Evolutionary conservation across 2,888 invertebrate genomes (phyloP), one percentile per base, ranked within the genome.

Genomic region (Steinernema scapterisci): DNA sequence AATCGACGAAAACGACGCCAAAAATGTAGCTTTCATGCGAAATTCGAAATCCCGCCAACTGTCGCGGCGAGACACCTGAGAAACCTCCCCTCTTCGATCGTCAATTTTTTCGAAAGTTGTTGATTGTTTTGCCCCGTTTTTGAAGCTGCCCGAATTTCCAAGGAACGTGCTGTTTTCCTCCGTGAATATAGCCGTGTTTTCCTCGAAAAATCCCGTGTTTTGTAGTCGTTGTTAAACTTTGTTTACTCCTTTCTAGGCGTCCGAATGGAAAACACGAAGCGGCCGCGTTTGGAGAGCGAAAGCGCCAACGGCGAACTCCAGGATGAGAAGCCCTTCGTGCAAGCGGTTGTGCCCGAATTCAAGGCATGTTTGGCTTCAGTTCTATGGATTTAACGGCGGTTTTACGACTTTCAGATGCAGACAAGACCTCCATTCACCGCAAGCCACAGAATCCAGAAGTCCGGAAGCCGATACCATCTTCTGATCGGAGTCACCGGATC

Each of bases 401-500:
- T 3, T 48, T 16, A 48, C 13, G 16, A 3, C 1, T 25, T 63
- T 38, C 31, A 63, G 63, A 63, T 74, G 23, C 54, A 79, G 73
- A 48, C 0, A 2, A 23, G 63, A 6, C 38, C 63, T 21, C 27
- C 63, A 1, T 63, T 63, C 38, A 63, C 27, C 21, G 3, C 63
- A 1, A 31, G 16, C 13, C 63, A 63, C 31, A 63, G 27, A 38
- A 63, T 63, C 31, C 70, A 52, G 21, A 48, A 73, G 9, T n/a
- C 23, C 3, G 75, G 73, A n/a, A 76, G 73, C n/a, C 81, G 80
- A 27, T 80, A 78, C 71, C 82, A 86, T 70, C 75, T 86, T 25
- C 76, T 86, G 23, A 72, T 86, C n/a, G 82, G 81, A 52, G 93
- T 94, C 81, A 96, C 96, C 1, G 99, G 97, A 71, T 97, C 97